Evolutionary conservation across 2,888 invertebrate species (phyloP).

Genomic region (Drosophila basisetae): DNA sequence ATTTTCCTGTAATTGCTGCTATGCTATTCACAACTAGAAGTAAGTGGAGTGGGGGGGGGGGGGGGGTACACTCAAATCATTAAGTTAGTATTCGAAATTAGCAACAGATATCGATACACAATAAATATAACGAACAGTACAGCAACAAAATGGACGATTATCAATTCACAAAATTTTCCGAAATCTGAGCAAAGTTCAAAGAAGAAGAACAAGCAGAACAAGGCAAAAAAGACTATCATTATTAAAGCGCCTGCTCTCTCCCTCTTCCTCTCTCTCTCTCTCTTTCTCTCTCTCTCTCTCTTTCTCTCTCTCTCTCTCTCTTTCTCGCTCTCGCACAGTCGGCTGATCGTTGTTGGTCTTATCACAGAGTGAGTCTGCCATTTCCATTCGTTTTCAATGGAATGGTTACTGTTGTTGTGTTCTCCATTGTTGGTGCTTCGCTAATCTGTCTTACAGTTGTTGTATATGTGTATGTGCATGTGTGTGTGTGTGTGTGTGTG

Average conservation of each 20-base stretch:
- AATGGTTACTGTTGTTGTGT: slow-evolving; percentile 12
- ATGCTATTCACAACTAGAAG: slow-evolving; percentile 22
- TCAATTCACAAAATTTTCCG: slow-evolving; percentile 52
- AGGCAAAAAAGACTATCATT: slow-evolving; percentile 8
- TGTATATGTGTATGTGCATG: not conserved
- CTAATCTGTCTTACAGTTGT: slow-evolving; percentile 35
- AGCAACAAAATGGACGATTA: slow-evolving; percentile 33
- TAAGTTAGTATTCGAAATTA: slow-evolving; percentile 26
- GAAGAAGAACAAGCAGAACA: slow-evolving; percentile 12
- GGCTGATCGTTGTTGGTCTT: slow-evolving; percentile 30
- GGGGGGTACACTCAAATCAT: not conserved
- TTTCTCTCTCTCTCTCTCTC: not conserved
- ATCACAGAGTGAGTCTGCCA: slow-evolving; percentile 50
- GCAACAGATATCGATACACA: slow-evolving; percentile 31
- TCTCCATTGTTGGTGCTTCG: slow-evolving; percentile 49
- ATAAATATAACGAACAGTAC: slow-evolving; percentile 7
- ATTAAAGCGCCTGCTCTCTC: slow-evolving; percentile 9
- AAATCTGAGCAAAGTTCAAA: slow-evolving; percentile 39
- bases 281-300: not conserved
- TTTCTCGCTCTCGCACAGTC: not conserved
- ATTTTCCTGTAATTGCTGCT: slow-evolving; percentile 16
- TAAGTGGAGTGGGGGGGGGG: not conserved
- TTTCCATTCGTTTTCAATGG: slow-evolving; percentile 19
- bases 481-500: not conserved
- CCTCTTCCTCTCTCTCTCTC: not conserved